Evolutionary conservation across 2,113 vertebrate genomes (phyloP).

Genomic region (Heterocephalus glaber): DNA sequence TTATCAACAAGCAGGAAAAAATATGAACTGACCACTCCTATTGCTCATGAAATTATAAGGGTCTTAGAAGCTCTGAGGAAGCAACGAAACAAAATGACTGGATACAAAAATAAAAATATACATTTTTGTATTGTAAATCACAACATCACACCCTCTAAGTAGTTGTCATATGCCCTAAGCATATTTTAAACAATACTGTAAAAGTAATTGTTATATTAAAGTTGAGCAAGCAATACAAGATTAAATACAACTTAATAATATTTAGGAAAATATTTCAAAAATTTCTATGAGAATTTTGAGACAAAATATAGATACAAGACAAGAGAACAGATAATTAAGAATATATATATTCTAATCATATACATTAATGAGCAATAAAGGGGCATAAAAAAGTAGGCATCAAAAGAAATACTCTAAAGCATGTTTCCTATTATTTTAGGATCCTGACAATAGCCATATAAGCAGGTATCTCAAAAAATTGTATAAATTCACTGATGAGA

Average conservation of each 20-base stretch:
- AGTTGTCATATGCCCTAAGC: not conserved
- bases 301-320: too few species aligned
- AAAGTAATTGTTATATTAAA: not conserved
- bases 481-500: not conserved
- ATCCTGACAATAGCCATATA: not conserved
- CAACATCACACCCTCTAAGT: not conserved
- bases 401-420: not conserved
- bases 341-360: too few species aligned
- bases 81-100: not conserved
- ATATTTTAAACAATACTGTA: not conserved
- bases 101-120: not conserved
- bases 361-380: not conserved
- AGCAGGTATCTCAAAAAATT: not conserved
- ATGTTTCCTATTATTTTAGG: not conserved
- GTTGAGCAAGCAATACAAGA: not conserved
- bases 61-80: not conserved
- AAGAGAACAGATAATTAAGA: too few species aligned
- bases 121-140: not conserved
- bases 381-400: not conserved
- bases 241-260: not conserved
- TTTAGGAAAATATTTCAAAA: not conserved
- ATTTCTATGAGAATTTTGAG: not conserved
- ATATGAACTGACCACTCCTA: not conserved
- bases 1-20: not conserved
- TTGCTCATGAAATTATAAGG: not conserved